A percentile compares a stretch with the other conserved stretches of the same genome.
Evolutionary conservation across 2,113 vertebrate species (phyloP).

Genomic region (Sakesphorus luctuosus): DNA sequence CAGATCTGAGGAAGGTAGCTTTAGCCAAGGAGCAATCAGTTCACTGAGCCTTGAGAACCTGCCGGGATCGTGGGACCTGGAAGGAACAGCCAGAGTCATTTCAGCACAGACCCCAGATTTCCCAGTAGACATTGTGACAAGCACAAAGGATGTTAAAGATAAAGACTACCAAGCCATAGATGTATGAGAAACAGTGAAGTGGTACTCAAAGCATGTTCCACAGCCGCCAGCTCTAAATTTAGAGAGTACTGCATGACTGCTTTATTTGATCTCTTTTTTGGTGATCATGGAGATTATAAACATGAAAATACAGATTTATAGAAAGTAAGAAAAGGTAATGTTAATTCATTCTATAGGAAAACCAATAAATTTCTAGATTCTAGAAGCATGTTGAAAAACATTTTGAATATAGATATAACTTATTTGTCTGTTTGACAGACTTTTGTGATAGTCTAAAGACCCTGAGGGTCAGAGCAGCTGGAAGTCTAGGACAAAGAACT

Average conservation of each 20-base stretch:
- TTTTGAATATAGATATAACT: slow-evolving; percentile 68
- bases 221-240: slow-evolving; percentile 27
- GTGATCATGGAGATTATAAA: neutral
- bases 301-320: neutral
- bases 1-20: slow-evolving; percentile 77
- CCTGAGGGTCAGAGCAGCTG: slow-evolving; percentile 77
- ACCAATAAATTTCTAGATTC: slow-evolving; percentile 64
- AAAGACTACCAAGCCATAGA: slow-evolving; percentile 78
- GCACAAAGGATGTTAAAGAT: slow-evolving; percentile 73
- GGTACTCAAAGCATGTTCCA: neutral
- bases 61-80: slow-evolving; percentile 75
- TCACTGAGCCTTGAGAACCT: slow-evolving; percentile 82
- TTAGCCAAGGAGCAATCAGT: slow-evolving; percentile 74
- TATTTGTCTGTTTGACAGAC: slow-evolving; percentile 73
- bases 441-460: slow-evolving; percentile 69
- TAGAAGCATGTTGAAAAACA: slow-evolving; percentile 68
- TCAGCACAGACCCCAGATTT: slow-evolving; percentile 69
- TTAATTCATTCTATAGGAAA: slow-evolving; percentile 26
- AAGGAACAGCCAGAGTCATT: slow-evolving; percentile 25
- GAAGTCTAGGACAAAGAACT: slow-evolving; percentile 71
- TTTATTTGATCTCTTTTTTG: slow-evolving; percentile 55
- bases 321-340: neutral
- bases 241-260: slow-evolving; percentile 52
- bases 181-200: slow-evolving; percentile 11
- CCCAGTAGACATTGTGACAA: slow-evolving; percentile 67